Evolutionary conservation across 2,888 invertebrate genomes (phyloP).

Genomic region (Gortyna flavago): DNA sequence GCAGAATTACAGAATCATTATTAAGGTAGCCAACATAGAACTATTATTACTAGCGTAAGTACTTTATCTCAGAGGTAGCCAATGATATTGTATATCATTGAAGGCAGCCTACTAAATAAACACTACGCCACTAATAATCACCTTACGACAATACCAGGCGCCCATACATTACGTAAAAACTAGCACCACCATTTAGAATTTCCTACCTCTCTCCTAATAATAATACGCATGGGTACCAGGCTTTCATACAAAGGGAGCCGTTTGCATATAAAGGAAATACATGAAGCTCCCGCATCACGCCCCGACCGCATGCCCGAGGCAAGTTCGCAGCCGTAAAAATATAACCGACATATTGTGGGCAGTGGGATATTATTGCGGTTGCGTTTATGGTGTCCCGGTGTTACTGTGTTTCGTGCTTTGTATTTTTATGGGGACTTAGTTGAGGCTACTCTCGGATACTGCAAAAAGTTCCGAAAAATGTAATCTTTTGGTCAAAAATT

Average conservation of each 20-base stretch:
- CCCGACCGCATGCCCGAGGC: slow-evolving; percentile 63
- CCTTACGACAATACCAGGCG: slow-evolving; percentile 46
- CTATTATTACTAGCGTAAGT: no score
- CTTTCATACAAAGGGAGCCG: slow-evolving; percentile 59
- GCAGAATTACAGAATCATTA: background rate
- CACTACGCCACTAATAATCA: slow-evolving; percentile 28
- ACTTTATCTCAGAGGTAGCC: no score
- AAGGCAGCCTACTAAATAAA: background rate
- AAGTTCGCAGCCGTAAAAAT: slow-evolving; percentile 64
- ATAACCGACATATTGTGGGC: slow-evolving; percentile 61
- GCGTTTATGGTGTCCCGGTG: slow-evolving; percentile 56
- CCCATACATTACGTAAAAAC: slow-evolving; percentile 39
- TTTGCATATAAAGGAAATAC: slow-evolving; percentile 47
- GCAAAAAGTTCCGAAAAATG: background rate
- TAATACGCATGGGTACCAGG: slow-evolving; percentile 58
- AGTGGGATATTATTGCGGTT: slow-evolving; percentile 64
- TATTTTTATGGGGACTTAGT: slow-evolving; percentile 46
- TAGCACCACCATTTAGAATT: slow-evolving; percentile 30
- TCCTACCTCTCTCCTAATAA: slow-evolving; percentile 62
- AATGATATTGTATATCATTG: no score
- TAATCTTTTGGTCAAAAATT: background rate
- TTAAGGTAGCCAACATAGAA: background rate
- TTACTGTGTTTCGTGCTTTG: slow-evolving; percentile 48
- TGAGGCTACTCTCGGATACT: background rate
- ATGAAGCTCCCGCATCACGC: slow-evolving; percentile 61